phyloP scores from a whole-genome alignment of 2,888 invertebrate genomes.

The Pyrrhia umbra region DNA sequence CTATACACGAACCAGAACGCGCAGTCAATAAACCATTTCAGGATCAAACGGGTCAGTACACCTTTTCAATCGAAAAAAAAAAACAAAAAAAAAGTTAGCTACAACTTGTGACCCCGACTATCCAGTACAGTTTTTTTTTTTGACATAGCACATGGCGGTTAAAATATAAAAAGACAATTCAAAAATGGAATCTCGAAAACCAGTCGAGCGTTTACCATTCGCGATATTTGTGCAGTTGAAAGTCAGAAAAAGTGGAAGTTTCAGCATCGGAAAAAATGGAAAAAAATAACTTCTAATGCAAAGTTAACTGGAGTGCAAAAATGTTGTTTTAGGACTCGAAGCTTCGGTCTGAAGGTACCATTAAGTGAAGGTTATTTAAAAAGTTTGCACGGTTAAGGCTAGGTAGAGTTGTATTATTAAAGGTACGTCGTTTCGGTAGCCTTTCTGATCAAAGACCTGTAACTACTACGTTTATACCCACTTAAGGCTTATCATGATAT shows the following conservation, averaged over 20 bases:
- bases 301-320: conserved; percentile 16
- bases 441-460: neutral
- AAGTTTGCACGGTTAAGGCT: conserved; percentile 1
- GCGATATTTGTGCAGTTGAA: conserved; percentile 39
- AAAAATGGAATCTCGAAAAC: conserved; percentile 41
- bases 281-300: conserved; percentile 10
- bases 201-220: conserved; percentile 21
- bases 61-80: conserved; percentile 11
- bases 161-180: conserved; percentile 41
- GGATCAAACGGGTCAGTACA: conserved; percentile 18
- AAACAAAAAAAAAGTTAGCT: conserved; percentile 16
- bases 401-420: neutral
- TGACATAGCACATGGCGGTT: conserved; percentile 35
- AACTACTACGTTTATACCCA: too few species aligned
- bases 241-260: conserved; percentile 17
- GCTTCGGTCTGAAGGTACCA: neutral
- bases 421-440: neutral
- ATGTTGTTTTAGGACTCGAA: conserved; percentile 26
- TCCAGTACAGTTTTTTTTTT: conserved; percentile 31
- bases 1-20: neutral
- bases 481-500: too few species aligned
- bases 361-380: conserved; percentile 11
- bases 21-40: conserved; percentile 28
- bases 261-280: conserved; percentile 19
- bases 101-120: conserved; percentile 23